Base-by-base conservation (phyloP, 1,140 invertebrate genomes). In the Leptonema lineaticorne region DNA sequence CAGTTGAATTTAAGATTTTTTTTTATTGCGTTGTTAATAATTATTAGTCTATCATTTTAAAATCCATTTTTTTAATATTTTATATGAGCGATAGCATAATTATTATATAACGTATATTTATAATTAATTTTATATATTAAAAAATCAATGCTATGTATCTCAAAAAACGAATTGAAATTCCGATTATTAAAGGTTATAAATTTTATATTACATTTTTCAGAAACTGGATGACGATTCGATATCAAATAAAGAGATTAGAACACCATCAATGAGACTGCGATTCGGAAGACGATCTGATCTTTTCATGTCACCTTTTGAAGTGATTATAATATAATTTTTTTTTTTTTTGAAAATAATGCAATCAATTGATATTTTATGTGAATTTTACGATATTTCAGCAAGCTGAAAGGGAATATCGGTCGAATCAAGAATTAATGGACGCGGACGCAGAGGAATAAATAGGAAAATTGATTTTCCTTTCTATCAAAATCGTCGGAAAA, bases 221-320 rank as follows among this genome's bases (percentile, higher is more conserved):
- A 41, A 68, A 60, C 37, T 57, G 9, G 46, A 64, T 29, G 63
- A 70, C 16, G 45, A 70, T 28, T 28, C 53, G 24, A 1, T 28
- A 14, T 24, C 33, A n/a, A 67, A 64, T 63, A 85, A 85, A 73
- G 81, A 82, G 0, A 84, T 85, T 11, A 78, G 87, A 63, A 84
- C 85, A 26, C 86, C 87, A 0, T 86, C 86, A 0, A 81, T 88
- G 76, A 78, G 87, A 50, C 81, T 88, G 18, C 81, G 87, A 16
- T 88, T 88, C 73, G 87, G 87, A 20, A 80, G 86, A 30, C 82
- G 87, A 46, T 84, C 85, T 27, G 86, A 88, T 76, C 85, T 86
- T 70, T 82, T 79, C 59, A 74, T 85, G 72, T 76, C 84, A 75
- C 80, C 81, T 24, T 80, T 77, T 62, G 81, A 83, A 77, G 81